Evolutionary conservation across 2,888 invertebrate species (phyloP), one percentile per base, ranked within the genome.

Genomic region (Eupithecia pulchellata): DNA sequence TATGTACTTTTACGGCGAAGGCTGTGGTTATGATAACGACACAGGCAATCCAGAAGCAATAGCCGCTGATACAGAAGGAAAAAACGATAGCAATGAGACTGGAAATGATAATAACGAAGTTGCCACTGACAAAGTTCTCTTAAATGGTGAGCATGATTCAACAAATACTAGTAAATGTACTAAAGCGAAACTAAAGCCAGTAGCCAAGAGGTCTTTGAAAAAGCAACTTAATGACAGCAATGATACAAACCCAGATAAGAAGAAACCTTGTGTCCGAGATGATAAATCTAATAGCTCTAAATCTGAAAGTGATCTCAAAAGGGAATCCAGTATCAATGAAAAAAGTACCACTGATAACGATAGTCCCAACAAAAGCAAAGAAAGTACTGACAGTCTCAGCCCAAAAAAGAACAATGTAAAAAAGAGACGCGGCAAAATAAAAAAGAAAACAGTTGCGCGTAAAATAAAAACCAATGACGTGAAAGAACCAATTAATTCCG

Each of bases 1-100:
- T 0, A 93, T 97, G 91, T 95, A 95, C 86, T 94, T 97, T 82
- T 95, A 93, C 78, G 97, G 97, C 0, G 96, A 96, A 81, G 98
- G 98, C 55, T 95, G 89, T 78, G 98, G 98, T 5, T 91, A 86
- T 27, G 96, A 97, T 34, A 97, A 97, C 84, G 93, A 96, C 71
- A 97, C 97, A 5, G 97, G 97, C 1, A 97, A 97, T 89, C 95
- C 93, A 57, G 93, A 91, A 78, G 81, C 80, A 67, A 79, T 86
- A 74, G 86, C 89, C 79, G 82, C 32, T 20, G 34, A 36, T 25
- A 57, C n/a, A 11, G 61, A 61, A 34, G 61, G 36, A 32, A 61
- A 90, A 79, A 81, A 82, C 66, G 83, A 88, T 52, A 85, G 79
- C 76, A 76, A 79, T 36, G 83, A 85, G 74, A 84, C 88, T 63